Base-by-base conservation (phyloP, 2,888 invertebrate genomes). In the Priapulus caudatus region DNA sequence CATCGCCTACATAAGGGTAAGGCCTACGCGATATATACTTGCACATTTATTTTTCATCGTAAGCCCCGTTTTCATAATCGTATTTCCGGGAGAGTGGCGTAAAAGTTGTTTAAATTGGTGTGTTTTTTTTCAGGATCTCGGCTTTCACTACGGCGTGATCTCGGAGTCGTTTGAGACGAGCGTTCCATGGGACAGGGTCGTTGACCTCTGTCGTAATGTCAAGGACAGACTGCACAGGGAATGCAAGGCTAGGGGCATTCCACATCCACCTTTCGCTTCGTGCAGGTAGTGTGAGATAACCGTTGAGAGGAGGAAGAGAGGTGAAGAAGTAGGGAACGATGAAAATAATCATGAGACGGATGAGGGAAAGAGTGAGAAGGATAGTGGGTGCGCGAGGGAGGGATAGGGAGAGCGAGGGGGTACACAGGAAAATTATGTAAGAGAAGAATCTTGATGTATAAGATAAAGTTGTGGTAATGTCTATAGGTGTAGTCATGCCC, bases 111-210 rank as follows among this genome's bases (percentile, higher is more conserved):
- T n/a, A n/a, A n/a, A n/a, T n/a, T n/a, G n/a, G n/a, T n/a, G n/a
- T n/a, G 56, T 60, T 54, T 53, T 56, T 54, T 72, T 71, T 4
- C 71, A 90, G 89, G 97, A 98, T 70, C 74, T 95, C 48, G 95
- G 84, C 0, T 77, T 97, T 58, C 84, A 89, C 52, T 87, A 84
- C 70, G 79, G 81, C 59, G 79, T 93, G 18, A 82, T 95, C 1
- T 86, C 92, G 0, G 97, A 98, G 72, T 95, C 95, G 0, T 98
- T 98, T 75, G 97, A 98, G 74, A 98, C 98, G 0, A 97, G 97
- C 0, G 93, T 93, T 1, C 86, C 97, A 1, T 98, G 97, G 97
- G 89, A 91, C 72, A 68, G 86, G 51, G 81, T 89, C 10, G 72
- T 83, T 22, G 74, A 80, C 16, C 75, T 98, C 33, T 93, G 93